Conservation (phyloP, 1,140 invertebrate species). For the Steinernema khuongi region DNA sequence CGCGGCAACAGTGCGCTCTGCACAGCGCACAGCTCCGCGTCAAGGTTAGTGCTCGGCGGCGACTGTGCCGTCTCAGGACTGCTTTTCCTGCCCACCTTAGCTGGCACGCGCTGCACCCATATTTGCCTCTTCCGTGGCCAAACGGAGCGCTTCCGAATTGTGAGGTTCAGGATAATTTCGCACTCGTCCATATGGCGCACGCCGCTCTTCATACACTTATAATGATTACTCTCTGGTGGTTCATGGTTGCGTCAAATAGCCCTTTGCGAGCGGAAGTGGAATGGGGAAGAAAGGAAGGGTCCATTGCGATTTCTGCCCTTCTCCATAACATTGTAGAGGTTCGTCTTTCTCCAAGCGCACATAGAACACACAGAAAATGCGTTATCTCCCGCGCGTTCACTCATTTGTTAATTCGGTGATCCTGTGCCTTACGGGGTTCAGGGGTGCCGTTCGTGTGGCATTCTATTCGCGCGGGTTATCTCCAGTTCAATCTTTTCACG, state of each 20-base stretch:
- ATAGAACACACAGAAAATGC: too few species aligned
- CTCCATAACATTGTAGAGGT: too few species aligned
- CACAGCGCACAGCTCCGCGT: background rate
- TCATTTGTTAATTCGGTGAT: too few species aligned
- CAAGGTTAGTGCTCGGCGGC: background rate
- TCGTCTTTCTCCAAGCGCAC: too few species aligned
- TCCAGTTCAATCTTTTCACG: background rate
- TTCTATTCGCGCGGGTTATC: background rate
- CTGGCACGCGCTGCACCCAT: too few species aligned
- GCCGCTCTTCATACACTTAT: constrained; percentile 14
- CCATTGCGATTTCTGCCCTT: background rate
- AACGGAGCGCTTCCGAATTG: background rate
- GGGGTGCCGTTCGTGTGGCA: background rate
- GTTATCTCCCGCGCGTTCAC: too few species aligned
- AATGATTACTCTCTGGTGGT: constrained; percentile 13
- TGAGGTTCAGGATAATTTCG: background rate
- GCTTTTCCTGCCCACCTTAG: background rate
- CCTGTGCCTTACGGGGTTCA: too few species aligned
- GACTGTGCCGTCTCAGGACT: background rate
- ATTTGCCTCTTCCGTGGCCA: too few species aligned
- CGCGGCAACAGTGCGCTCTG: background rate
- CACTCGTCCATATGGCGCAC: background rate
- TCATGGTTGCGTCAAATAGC: background rate
- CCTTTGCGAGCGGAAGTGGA: background rate
- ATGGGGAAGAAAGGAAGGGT: background rate